Conservation (phyloP, 2,113 vertebrate genomes). For the cattle (Bos taurus) region DNA sequence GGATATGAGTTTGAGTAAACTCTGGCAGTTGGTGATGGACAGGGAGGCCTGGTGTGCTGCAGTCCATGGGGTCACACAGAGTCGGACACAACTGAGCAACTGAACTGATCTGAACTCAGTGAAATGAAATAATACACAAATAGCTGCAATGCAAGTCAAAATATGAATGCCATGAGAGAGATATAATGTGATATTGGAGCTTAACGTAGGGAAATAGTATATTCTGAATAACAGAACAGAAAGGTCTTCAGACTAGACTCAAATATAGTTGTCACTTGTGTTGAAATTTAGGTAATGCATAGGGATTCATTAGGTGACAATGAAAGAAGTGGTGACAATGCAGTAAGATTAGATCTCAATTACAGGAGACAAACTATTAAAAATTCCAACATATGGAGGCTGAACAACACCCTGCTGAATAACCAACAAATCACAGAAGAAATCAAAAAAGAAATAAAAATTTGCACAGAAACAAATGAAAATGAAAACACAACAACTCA, state of each 20-base stretch:
- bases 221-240: neutral
- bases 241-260: neutral
- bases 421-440: too few relatives aligned
- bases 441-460: too few relatives aligned
- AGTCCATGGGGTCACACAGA: neutral
- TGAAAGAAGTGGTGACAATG: neutral
- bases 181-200: neutral
- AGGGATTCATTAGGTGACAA: neutral
- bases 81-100: neutral
- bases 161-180: neutral
- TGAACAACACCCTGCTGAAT: too few relatives aligned
- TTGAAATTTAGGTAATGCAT: neutral
- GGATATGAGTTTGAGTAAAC: neutral
- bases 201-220: neutral
- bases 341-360: too few relatives aligned
- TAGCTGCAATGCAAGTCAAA: neutral
- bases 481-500: too few relatives aligned
- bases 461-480: too few relatives aligned
- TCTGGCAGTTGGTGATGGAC: neutral
- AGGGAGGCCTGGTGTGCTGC: neutral
- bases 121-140: neutral
- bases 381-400: too few relatives aligned
- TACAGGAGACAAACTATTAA: too few relatives aligned
- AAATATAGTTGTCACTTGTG: neutral
- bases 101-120: neutral